Conservation (phyloP, 2,113 vertebrate species). For the Malaclemys terrapin region DNA sequence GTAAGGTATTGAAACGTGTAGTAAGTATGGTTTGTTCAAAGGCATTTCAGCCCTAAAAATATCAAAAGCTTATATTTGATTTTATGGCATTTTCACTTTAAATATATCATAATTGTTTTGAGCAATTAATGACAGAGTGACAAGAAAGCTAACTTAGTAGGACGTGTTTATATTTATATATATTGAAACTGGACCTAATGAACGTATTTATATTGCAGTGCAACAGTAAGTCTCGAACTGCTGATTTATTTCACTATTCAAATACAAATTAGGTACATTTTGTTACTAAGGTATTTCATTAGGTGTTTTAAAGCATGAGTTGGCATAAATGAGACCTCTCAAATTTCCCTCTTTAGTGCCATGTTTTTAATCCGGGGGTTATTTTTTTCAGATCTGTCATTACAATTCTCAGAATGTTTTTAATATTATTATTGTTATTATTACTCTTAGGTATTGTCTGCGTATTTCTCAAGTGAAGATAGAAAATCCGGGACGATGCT, state of each 20-base stretch:
- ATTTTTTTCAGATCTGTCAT: not conserved
- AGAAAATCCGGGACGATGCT: not conserved
- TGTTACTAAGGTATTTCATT: not conserved
- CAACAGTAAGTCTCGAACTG: not conserved
- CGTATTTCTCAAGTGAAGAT: not conserved
- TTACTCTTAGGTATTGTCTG: not conserved
- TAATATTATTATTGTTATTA: not conserved
- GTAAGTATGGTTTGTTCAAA: not conserved
- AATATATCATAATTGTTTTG: not conserved
- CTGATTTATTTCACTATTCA: constrained; percentile 20
- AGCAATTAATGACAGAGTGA: not conserved
- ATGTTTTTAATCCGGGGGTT: not conserved
- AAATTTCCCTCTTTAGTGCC: not conserved
- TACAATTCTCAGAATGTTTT: not conserved
- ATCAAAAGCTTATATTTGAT: not conserved
- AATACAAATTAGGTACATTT: not conserved
- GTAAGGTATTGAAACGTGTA: not conserved
- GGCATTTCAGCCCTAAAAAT: not conserved
- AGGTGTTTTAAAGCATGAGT: not conserved
- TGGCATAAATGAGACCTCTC: rapidly evolving
- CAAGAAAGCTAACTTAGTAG: not conserved
- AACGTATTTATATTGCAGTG: not conserved
- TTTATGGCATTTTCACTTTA: not conserved
- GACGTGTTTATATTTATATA: not conserved
- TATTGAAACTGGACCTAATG: not conserved